phyloP scores from a whole-genome alignment of 1,140 invertebrate species.

The Panagrolaimus sp. region DNA sequence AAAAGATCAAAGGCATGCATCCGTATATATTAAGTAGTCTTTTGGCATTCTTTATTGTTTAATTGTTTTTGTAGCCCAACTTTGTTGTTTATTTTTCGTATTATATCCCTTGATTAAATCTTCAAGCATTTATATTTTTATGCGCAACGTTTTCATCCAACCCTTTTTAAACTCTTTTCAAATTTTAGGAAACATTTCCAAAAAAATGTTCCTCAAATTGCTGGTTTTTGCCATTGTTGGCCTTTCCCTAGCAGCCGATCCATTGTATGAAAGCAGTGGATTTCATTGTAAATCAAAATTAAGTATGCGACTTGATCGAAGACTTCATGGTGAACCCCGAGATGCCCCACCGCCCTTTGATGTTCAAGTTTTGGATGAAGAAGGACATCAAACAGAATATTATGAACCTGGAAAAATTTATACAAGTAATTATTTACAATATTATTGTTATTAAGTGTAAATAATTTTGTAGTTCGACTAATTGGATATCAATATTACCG shows the following conservation, averaged over 20 bases:
- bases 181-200: not conserved
- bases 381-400: conserved; percentile 21
- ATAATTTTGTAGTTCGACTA: conserved; percentile 35
- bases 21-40: no score
- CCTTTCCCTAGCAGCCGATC: not conserved
- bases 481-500: conserved; percentile 39
- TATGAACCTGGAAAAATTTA: conserved; percentile 39
- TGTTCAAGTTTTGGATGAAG: conserved; percentile 29
- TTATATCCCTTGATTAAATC: no score
- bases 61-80: no score
- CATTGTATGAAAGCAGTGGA: conserved; percentile 26
- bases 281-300: conserved; percentile 37
- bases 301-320: conserved; percentile 33
- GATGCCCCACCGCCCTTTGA: conserved; percentile 36
- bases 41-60: no score
- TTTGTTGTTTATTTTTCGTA: no score
- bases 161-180: no score
- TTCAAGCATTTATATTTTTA: no score
- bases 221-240: not conserved
- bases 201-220: not conserved
- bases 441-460: not conserved
- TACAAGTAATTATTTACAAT: conserved; percentile 25
- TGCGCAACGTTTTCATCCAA: no score
- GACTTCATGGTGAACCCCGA: conserved; percentile 32
- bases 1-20: no score